Conservation (phyloP, 2,113 vertebrate genomes). For the Sturnira hondurensis region DNA sequence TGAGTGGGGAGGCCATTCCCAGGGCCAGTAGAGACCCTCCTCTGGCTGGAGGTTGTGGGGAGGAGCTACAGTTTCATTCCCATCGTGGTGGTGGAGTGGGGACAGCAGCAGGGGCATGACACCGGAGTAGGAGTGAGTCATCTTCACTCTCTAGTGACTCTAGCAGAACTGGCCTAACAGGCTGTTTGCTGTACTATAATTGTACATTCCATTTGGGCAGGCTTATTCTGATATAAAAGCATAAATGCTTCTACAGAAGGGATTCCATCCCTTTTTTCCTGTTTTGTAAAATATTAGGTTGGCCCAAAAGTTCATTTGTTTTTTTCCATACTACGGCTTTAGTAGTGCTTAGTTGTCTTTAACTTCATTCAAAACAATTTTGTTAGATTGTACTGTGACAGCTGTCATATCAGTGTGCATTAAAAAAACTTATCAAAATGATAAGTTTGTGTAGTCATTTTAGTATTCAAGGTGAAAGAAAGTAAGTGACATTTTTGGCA, state of each 20-base stretch:
- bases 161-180: not conserved
- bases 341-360: too few relatives aligned
- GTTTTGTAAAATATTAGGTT: not conserved
- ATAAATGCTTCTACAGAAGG: not conserved
- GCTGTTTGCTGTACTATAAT: not conserved
- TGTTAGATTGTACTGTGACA: too few relatives aligned
- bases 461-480: too few relatives aligned
- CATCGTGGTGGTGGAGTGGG: not conserved
- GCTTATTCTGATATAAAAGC: not conserved
- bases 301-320: too few relatives aligned
- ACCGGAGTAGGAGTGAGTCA: not conserved
- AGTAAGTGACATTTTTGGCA: too few relatives aligned
- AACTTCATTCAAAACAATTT: too few relatives aligned
- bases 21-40: not conserved
- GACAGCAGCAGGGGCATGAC: not conserved
- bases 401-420: too few relatives aligned
- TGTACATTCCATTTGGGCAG: not conserved
- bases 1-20: not conserved
- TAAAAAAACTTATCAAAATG: too few relatives aligned
- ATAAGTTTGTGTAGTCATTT: too few relatives aligned
- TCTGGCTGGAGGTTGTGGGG: not conserved
- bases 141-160: not conserved
- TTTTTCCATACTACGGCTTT: too few relatives aligned
- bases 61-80: not conserved
- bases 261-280: not conserved